Conservation (phyloP, 2,888 invertebrate species). For the Oasisia sp. region DNA sequence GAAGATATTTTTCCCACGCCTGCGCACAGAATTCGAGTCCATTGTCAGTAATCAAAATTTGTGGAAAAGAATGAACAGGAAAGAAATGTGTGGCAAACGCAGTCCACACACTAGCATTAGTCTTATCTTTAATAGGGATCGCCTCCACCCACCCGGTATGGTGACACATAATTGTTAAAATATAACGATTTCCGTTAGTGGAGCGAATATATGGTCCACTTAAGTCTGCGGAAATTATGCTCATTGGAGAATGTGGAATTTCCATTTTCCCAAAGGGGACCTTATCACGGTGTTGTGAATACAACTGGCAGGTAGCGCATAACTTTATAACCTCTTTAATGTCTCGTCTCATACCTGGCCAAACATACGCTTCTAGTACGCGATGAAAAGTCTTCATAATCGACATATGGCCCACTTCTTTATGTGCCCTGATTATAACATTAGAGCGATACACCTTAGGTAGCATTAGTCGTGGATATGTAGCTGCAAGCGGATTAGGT, state of each 20-base stretch:
- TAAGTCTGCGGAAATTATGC: neutral
- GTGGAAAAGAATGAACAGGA: conserved; percentile 24
- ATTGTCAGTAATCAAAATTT: conserved; percentile 26
- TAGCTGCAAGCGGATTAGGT: too few species aligned
- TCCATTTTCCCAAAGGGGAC: conserved; percentile 18
- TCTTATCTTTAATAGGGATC: conserved; percentile 22
- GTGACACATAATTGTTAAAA: conserved; percentile 23
- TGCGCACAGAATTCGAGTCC: conserved; percentile 22
- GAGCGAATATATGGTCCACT: conserved; percentile 20
- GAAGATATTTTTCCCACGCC: conserved; percentile 5
- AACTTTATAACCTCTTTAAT: neutral
- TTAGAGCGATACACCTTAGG: too few species aligned
- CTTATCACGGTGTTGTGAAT: neutral
- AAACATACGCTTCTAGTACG: conserved; percentile 27
- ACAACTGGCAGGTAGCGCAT: conserved; percentile 20
- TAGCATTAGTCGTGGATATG: too few species aligned
- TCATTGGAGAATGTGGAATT: neutral
- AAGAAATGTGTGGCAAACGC: conserved; percentile 26
- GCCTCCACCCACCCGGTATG: conserved; percentile 28
- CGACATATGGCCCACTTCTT: too few species aligned
- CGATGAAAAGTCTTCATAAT: too few species aligned
- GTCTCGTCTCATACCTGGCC: conserved; percentile 28
- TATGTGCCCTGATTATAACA: too few species aligned
- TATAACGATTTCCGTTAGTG: conserved; percentile 23
- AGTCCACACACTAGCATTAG: conserved; percentile 17